Conservation (phyloP, 53 echinoderm and acorn worm genomes). For the Mesocentrotus franciscanus region DNA sequence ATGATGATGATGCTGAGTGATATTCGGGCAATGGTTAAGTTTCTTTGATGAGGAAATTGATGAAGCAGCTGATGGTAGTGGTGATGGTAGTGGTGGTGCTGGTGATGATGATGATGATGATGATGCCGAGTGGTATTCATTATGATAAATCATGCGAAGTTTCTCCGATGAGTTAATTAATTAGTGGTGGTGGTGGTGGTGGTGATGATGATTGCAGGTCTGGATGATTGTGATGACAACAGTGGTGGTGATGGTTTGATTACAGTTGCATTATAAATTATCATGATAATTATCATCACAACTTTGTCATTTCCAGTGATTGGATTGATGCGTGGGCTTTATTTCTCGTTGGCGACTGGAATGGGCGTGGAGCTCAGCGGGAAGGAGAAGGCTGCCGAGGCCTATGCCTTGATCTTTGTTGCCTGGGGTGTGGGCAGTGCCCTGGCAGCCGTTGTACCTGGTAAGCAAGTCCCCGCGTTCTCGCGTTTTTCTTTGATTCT, state of each 20-base stretch:
- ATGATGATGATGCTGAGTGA: not conserved
- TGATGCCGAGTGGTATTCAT: not conserved
- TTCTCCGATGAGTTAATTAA: not conserved
- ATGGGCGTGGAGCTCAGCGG: conserved; percentile 52
- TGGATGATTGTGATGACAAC: no score
- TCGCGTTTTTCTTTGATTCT: not conserved
- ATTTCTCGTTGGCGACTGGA: conserved; percentile 59
- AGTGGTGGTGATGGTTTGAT: not conserved
- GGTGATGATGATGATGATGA: conserved; percentile 4
- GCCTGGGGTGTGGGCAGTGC: conserved; percentile 53
- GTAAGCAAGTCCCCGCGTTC: not conserved
- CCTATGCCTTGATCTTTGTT: conserved; percentile 44
- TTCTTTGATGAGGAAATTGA: not conserved
- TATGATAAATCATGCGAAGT: not conserved
- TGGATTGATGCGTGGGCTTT: conserved; percentile 42
- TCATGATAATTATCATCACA: not conserved
- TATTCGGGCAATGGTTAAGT: no score
- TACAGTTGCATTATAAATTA: not conserved
- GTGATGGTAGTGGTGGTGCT: not conserved
- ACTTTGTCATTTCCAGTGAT: not conserved
- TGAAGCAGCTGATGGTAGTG: not conserved
- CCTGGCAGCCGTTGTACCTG: conserved; percentile 52
- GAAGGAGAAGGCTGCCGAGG: conserved; percentile 43
- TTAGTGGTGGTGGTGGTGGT: not conserved
- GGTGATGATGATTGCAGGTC: no score